Evolutionary conservation across 2,888 invertebrate species (phyloP).

Genomic region (Chrysolina haemoptera): DNA sequence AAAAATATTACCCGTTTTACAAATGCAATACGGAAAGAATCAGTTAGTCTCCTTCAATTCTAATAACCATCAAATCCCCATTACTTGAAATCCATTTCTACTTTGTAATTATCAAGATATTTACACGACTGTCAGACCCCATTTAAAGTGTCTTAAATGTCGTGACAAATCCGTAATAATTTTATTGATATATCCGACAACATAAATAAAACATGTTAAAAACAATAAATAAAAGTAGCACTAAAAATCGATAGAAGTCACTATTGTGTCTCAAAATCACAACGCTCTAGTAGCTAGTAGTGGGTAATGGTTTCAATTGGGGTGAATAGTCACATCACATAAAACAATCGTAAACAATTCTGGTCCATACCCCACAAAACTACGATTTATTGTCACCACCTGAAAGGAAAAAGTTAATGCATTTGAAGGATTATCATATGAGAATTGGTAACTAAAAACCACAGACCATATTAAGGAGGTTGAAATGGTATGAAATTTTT

Average conservation of each 20-base stretch:
- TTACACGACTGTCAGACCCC: conserved; percentile 14
- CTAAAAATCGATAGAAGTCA: conserved; percentile 54
- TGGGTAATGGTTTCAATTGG: conserved; percentile 44
- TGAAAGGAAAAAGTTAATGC: conserved; percentile 25
- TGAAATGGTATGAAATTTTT: too few relatives aligned
- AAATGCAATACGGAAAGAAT: not conserved
- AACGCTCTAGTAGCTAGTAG: conserved; percentile 53
- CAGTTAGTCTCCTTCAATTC: not conserved
- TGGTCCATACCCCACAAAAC: conserved; percentile 30
- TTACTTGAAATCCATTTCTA: not conserved
- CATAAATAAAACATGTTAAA: conserved; percentile 47
- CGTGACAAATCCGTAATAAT: conserved; percentile 34
- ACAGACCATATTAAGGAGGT: too few relatives aligned
- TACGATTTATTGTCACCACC: conserved; percentile 45
- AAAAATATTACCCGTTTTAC: not conserved
- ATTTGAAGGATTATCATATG: not conserved
- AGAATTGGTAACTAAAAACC: too few relatives aligned
- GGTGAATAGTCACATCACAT: conserved; percentile 45
- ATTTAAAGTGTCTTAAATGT: conserved; percentile 26
- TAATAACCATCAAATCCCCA: not conserved
- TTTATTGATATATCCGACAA: conserved; percentile 40
- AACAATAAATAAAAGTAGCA: conserved; percentile 57
- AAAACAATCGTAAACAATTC: conserved; percentile 38
- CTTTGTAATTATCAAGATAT: not conserved
- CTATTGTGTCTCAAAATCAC: conserved; percentile 58